Conservation (phyloP, 2,888 invertebrate genomes). For the Sinodicranocentrus sp. region DNA sequence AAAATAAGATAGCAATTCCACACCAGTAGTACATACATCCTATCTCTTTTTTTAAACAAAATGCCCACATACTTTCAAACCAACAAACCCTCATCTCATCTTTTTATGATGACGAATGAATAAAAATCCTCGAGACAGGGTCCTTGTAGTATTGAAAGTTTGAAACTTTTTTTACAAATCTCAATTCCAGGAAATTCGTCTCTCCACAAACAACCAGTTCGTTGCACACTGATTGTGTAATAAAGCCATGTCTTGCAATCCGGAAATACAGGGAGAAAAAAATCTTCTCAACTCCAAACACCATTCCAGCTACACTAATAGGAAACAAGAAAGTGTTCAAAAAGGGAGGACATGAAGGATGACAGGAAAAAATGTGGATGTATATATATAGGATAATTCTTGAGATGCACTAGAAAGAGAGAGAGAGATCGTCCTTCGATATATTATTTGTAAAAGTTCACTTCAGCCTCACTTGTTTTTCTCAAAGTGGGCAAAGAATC, state of each 20-base stretch:
- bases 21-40: background rate
- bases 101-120: conserved; percentile 47
- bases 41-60: background rate
- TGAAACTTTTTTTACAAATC: conserved; percentile 50
- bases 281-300: background rate
- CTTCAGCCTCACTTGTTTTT: too few relatives aligned
- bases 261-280: conserved; percentile 39
- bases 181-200: conserved; percentile 60
- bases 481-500: background rate
- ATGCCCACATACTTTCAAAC: background rate
- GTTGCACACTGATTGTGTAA: conserved; percentile 65
- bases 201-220: conserved; percentile 60
- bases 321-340: background rate
- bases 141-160: background rate
- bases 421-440: too few relatives aligned
- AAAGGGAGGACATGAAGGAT: background rate
- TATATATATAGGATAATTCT: background rate
- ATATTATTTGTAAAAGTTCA: too few relatives aligned
- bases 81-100: conserved; percentile 9
- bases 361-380: conserved; percentile 7
- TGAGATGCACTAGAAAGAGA: conserved; percentile 27
- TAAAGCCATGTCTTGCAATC: conserved; percentile 52
- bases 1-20: background rate
- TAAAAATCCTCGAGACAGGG: too few relatives aligned
- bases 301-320: background rate